Evolutionary conservation across 2,113 vertebrate species (phyloP), one percentile per base, ranked within the genome.

Genomic region (Malurus cyaneus): DNA sequence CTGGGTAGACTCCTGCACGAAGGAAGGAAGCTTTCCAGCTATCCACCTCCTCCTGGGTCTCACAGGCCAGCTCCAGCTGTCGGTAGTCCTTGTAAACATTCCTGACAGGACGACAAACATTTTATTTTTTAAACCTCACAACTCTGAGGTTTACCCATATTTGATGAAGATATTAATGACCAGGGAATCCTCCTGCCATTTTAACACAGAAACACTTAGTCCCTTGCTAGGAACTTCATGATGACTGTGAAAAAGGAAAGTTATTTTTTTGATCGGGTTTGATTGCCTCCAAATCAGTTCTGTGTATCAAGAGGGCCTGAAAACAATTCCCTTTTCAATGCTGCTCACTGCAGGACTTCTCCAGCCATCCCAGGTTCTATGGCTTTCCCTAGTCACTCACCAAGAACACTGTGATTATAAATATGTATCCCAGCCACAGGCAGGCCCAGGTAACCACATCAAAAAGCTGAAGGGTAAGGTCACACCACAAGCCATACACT

Each of bases 41-140:
- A 31, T 99, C 99, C 25, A 99, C 97, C 41, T 99, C 99, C 91
- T 99, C 99, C 97, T 99, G 99, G n/a, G 98, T 99, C 98, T 99
- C 99, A n/a, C 99, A 99, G 78, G 99, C 99, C 97, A 99, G 94
- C 96, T 99, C 99, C 97, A 99, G 98, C 97, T 99, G 99, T 92
- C 99, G 98, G 93, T 99, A 99, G 95, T 99, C 99, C 97, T 99
- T 99, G 94, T 99, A 99, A 96, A 99, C 99, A 36, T 99, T 99
- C 97, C 99, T 99, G 97, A 73, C 42, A 36, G 41, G 50, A 61
- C 79, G 52, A 96, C 32, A 86, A 74, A 47, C 6, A 46, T 59
- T 71, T 88, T 25, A 66, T 61, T 24, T 25, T 56, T 52, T 39
- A 39, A 39, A 39, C 39, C 66, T 3, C 2, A 1, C 78, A 86